Conservation (phyloP, 2,797 vertebrate species). For the Halcyon badia region DNA sequence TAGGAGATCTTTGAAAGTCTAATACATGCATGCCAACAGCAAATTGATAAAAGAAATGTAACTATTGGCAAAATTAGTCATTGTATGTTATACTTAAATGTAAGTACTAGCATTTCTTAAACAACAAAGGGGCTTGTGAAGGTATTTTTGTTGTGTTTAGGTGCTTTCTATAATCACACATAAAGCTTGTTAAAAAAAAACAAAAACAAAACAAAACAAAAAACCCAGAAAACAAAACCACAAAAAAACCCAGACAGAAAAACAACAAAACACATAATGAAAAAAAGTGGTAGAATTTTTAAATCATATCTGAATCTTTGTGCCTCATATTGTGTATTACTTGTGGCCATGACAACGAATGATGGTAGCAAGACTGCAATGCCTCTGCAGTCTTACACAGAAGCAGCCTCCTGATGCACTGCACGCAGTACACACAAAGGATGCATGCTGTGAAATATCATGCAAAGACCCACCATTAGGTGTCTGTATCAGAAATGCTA, state of each 20-base stretch:
- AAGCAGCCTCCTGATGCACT: constrained; percentile 4
- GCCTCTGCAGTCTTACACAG: constrained; percentile 49
- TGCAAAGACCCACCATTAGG: neutral
- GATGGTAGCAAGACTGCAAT: constrained; percentile 40
- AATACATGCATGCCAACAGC: fast-evolving
- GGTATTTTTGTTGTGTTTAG: neutral
- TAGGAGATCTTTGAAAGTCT: neutral
- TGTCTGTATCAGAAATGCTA: neutral
- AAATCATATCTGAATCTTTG: neutral
- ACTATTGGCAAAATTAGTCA: neutral
- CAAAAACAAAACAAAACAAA: too few species aligned
- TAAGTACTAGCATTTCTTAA: neutral
- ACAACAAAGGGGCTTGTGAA: neutral
- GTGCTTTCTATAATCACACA: neutral
- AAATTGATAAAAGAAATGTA: neutral
- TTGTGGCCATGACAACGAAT: constrained; percentile 62
- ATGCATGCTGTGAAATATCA: neutral
- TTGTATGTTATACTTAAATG: neutral
- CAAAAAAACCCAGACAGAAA: too few species aligned
- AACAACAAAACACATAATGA: neutral
- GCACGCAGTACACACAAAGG: neutral
- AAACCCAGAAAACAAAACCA: too few species aligned
- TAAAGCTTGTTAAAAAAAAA: neutral
- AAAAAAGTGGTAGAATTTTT: neutral
- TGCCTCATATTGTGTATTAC: neutral